Conservation (phyloP, 1,140 invertebrate genomes). For the Dendroctonus valens region DNA sequence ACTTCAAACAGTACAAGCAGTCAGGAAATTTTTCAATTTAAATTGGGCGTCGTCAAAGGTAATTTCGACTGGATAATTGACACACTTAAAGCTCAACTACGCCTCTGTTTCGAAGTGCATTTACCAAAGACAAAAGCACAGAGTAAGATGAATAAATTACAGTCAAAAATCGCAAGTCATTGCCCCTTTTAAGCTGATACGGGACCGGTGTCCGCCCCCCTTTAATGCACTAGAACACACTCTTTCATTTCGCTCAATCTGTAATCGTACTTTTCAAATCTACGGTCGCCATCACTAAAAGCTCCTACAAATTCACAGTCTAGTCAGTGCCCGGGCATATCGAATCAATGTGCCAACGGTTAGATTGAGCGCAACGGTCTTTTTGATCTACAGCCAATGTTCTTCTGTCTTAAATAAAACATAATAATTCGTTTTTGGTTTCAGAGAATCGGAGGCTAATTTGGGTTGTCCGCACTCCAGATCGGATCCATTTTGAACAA, state of each 20-base stretch:
- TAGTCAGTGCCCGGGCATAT: conserved; percentile 1
- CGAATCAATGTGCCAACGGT: background rate
- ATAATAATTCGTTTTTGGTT: conserved; percentile 1
- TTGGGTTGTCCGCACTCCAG: conserved; percentile 13
- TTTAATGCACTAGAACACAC: conserved; percentile 24
- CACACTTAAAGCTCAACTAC: background rate
- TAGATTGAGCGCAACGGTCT: background rate
- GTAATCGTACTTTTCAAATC: conserved; percentile 13
- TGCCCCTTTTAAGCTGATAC: conserved; percentile 28
- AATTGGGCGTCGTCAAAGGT: too few species aligned
- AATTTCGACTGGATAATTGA: too few species aligned
- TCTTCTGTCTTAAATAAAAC: conserved; percentile 3
- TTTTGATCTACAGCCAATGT: background rate
- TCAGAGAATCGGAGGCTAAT: conserved; percentile 5
- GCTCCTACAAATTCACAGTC: conserved; percentile 1
- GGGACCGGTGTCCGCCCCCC: conserved; percentile 13
- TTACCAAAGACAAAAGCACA: conserved; percentile 25
- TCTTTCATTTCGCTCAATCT: conserved; percentile 16
- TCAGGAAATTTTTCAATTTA: too few species aligned
- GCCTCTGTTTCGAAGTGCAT: conserved; percentile 14
- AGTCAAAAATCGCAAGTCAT: conserved; percentile 32
- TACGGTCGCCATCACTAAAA: conserved; percentile 7
- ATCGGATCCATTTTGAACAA: conserved; percentile 9
- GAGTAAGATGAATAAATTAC: conserved; percentile 32
- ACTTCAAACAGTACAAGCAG: too few species aligned